A percentile compares a stretch with the other conserved stretches of the same genome.
phyloP scores from a whole-genome alignment of 2,888 invertebrate species.

The Zootermopsis nevadensis region DNA sequence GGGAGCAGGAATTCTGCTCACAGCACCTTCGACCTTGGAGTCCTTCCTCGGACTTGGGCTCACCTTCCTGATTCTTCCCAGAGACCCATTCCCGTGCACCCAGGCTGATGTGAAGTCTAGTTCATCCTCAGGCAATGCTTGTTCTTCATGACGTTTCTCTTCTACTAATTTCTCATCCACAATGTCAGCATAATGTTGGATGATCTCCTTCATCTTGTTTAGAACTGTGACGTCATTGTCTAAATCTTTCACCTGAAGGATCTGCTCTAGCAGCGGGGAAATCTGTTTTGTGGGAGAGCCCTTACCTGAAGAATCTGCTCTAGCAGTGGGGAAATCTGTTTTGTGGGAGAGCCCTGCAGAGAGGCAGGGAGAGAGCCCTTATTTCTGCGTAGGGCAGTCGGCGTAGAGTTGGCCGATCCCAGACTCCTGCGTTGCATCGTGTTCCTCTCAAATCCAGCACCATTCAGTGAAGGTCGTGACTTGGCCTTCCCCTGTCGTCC shows the following conservation, averaged over 20 bases:
- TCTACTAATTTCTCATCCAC: slow-evolving; percentile 55
- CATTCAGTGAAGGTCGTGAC: slow-evolving; percentile 67
- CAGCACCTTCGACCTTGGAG: slow-evolving; percentile 64
- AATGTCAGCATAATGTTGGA: slow-evolving; percentile 68
- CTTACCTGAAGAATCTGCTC: no score
- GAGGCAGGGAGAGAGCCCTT: slow-evolving; percentile 52
- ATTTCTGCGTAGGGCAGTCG: slow-evolving; percentile 48
- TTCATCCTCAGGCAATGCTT: slow-evolving; percentile 46
- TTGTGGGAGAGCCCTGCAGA: slow-evolving; percentile 66
- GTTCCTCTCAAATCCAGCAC: slow-evolving; percentile 62
- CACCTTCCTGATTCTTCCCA: slow-evolving; percentile 62
- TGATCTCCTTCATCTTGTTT: slow-evolving; percentile 78
- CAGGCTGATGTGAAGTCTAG: slow-evolving; percentile 76
- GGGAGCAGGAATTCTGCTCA: slow-evolving; percentile 68
- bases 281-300: slow-evolving; percentile 71
- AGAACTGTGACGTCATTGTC: slow-evolving; percentile 80
- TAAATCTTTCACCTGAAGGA: slow-evolving; percentile 69
- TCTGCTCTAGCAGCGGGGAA: slow-evolving; percentile 71
- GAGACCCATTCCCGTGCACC: slow-evolving; percentile 78
- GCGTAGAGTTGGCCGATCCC: slow-evolving; percentile 44
- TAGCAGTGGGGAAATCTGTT: slow-evolving; percentile 72
- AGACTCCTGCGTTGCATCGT: slow-evolving; percentile 49
- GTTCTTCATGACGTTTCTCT: slow-evolving; percentile 53
- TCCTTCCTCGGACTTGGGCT: slow-evolving; percentile 67
- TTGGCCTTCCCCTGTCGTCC: slow-evolving; percentile 67